A percentile compares a stretch with the other conserved stretches of the same genome.
Conservation (phyloP, 2,888 invertebrate species). For the Anthophora plumipes region DNA sequence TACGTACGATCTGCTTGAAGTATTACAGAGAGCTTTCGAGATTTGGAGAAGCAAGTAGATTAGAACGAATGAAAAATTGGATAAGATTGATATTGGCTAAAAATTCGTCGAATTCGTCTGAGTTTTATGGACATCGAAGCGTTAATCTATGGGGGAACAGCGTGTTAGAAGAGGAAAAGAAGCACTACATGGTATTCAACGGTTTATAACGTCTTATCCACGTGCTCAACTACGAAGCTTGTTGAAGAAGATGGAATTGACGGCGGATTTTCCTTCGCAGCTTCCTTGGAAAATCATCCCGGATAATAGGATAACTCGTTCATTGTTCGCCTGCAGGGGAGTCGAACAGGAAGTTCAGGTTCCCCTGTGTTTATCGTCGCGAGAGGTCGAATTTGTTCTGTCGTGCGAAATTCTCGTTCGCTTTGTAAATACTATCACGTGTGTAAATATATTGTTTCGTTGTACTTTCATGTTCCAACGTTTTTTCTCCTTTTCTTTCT, state of each 20-base stretch:
- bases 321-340: not conserved
- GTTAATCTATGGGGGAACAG: not conserved
- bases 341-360: conserved; percentile 18
- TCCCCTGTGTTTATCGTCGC: not conserved
- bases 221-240: not conserved
- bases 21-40: not conserved
- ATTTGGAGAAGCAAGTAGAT: too few species aligned
- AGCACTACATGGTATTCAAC: not conserved
- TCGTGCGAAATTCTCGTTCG: not conserved
- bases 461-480: not conserved
- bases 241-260: conserved; percentile 12
- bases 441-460: not conserved
- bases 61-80: too few species aligned
- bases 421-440: not conserved
- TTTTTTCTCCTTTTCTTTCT: not conserved
- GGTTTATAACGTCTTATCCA: not conserved
- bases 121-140: not conserved
- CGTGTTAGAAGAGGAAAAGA: not conserved
- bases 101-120: too few species aligned
- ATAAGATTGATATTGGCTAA: too few species aligned
- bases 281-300: conserved; percentile 19
- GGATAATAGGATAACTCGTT: conserved; percentile 25
- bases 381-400: conserved; percentile 3
- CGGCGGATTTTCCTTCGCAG: not conserved
- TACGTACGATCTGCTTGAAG: not conserved